A percentile compares a stretch with the other conserved stretches of the same genome.
Conservation (phyloP, 2,113 vertebrate species). For the Engraulis encrasicolus region DNA sequence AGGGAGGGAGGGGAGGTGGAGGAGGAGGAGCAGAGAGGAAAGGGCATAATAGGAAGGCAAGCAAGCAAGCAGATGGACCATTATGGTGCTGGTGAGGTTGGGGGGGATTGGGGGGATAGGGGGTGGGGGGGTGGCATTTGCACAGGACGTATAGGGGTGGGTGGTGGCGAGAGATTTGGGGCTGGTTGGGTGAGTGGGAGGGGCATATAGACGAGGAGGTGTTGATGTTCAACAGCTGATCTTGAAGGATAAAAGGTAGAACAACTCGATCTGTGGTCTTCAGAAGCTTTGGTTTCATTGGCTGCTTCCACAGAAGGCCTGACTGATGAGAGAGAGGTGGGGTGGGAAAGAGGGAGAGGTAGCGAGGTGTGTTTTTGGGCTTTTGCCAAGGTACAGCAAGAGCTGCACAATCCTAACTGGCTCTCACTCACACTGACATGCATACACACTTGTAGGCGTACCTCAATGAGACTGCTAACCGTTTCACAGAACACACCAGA, state of each 20-base stretch:
- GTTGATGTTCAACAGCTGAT: neutral
- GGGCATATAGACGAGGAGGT: neutral
- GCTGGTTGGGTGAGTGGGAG: neutral
- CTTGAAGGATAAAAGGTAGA: neutral
- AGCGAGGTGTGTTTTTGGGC: neutral
- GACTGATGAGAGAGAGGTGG: neutral
- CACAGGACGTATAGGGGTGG: conserved; percentile 18
- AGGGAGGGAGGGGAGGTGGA: conserved; percentile 18
- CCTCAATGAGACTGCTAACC: neutral
- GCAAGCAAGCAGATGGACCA: conserved; percentile 20
- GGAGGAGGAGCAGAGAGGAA: conserved; percentile 19
- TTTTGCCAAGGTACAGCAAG: neutral
- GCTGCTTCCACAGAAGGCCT: conserved; percentile 4
- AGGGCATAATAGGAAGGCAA: too few species aligned
- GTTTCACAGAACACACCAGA: neutral
- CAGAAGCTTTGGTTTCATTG: neutral
- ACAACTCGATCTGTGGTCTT: neutral
- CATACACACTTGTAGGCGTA: neutral
- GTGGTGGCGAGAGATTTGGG: neutral
- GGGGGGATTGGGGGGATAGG: too few species aligned
- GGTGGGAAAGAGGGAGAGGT: neutral
- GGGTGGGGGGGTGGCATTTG: conserved; percentile 13
- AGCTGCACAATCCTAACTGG: neutral
- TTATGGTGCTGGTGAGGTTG: conserved; percentile 4
- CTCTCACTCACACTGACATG: neutral